These are phyloP conservation scores for Gymnosoma rotundatum DNA, from an alignment of 2,888 invertebrate genomes.

Conservation along the genomic window DNA sequence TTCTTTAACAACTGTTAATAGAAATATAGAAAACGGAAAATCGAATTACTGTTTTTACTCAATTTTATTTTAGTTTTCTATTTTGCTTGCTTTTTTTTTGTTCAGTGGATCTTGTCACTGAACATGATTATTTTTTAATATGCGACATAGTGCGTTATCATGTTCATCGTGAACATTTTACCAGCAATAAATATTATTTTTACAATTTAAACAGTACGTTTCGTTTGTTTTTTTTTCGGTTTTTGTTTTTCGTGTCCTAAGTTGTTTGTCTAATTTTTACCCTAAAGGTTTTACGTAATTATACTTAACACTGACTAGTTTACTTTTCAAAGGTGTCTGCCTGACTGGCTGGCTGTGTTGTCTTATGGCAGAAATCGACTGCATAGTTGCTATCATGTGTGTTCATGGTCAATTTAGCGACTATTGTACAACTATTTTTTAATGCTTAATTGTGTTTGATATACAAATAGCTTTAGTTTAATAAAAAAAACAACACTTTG, in stretches of 20 bases:
- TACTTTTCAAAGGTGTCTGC: conserved; percentile 18
- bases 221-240: conserved; percentile 3
- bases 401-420: too few species aligned
- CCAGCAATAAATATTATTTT: conserved; percentile 35
- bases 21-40: too few species aligned
- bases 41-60: too few species aligned
- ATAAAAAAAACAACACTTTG: conserved; percentile 52
- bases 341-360: not conserved
- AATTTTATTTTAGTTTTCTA: too few species aligned
- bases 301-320: conserved; percentile 47
- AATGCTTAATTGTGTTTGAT: conserved; percentile 66
- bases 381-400: too few species aligned
- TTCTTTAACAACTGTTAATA: too few species aligned
- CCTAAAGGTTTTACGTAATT: conserved; percentile 52
- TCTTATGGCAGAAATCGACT: too few species aligned
- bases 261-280: conserved; percentile 64
- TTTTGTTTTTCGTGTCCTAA: conserved; percentile 29
- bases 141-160: not conserved
- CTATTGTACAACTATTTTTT: too few species aligned
- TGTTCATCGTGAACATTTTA: conserved; percentile 6
- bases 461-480: conserved; percentile 58
- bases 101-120: too few species aligned
- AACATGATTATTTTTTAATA: not conserved
- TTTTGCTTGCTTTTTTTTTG: too few species aligned
- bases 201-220: not conserved